phyloP scores from a whole-genome alignment of 2,888 invertebrate genomes.

The Sialis lutaria region DNA sequence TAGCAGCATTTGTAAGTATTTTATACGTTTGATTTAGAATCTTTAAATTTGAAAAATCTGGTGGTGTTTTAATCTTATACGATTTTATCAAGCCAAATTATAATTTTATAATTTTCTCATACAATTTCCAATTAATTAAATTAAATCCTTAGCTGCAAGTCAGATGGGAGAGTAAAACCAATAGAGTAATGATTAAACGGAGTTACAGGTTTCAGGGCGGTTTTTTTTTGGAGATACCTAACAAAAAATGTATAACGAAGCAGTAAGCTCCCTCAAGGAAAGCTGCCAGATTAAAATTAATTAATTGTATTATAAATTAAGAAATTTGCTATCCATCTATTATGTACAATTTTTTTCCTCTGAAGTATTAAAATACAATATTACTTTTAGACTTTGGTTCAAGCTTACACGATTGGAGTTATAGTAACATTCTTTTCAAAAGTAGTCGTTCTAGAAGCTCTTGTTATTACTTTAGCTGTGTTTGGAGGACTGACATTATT shows the following conservation, averaged over 20 bases:
- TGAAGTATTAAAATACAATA: conserved; percentile 1
- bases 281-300: not conserved
- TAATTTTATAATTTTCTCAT: too few species aligned
- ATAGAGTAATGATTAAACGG: too few species aligned
- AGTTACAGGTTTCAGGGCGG: not conserved
- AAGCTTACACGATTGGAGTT: conserved; percentile 63
- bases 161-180: too few species aligned
- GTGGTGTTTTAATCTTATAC: too few species aligned
- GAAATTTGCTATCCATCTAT: not conserved
- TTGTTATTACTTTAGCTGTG: conserved; percentile 56
- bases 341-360: not conserved
- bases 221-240: not conserved
- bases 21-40: too few species aligned
- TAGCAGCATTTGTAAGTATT: conserved; percentile 60
- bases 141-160: too few species aligned
- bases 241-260: too few species aligned
- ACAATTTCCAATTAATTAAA: too few species aligned
- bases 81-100: too few species aligned
- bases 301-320: not conserved
- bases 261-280: too few species aligned
- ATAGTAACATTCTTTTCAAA: conserved; percentile 65
- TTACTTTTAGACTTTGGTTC: conserved; percentile 51
- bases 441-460: conserved; percentile 57
- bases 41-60: too few species aligned
- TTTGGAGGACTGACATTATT: conserved; percentile 60